A percentile compares a stretch with the other conserved stretches of the same genome.
These are phyloP conservation scores for Pinna nobilis DNA, from an alignment of 1,140 invertebrate species.

Conservation along the genomic window DNA sequence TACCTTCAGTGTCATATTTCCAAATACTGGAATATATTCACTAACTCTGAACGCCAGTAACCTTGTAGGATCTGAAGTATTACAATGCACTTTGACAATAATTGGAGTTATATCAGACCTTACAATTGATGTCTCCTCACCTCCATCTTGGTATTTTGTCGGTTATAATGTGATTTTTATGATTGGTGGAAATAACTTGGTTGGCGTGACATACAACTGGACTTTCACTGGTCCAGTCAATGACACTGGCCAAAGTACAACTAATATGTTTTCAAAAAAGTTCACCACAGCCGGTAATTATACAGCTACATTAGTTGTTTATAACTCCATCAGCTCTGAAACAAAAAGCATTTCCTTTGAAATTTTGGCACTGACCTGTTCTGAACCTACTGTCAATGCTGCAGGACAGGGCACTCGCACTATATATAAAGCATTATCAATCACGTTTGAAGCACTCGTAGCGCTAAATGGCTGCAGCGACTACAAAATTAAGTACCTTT, in stretches of 20 bases:
- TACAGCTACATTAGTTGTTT: constrained; percentile 38
- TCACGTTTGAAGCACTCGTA: constrained; percentile 55
- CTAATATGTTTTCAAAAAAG: constrained; percentile 29
- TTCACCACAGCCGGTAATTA: constrained; percentile 45
- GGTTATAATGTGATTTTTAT: constrained; percentile 48
- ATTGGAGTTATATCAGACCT: constrained; percentile 47
- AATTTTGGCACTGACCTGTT: constrained; percentile 53
- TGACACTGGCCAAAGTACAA: constrained; percentile 20
- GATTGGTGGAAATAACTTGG: constrained; percentile 42
- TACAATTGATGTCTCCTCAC: constrained; percentile 11
- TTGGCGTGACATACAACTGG: constrained; percentile 52
- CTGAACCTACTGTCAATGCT: constrained; percentile 41
- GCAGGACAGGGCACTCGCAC: constrained; percentile 36
- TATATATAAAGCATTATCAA: constrained; percentile 36
- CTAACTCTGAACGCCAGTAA: constrained; percentile 51
- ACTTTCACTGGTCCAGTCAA: constrained; percentile 41
- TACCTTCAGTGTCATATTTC: constrained; percentile 24
- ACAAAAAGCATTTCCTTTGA: constrained; percentile 35
- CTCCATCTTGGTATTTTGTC: constrained; percentile 39
- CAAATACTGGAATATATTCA: constrained; percentile 39
- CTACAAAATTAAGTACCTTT: constrained; percentile 53
- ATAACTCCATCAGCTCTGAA: constrained; percentile 47
- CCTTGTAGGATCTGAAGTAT: constrained; percentile 31
- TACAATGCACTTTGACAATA: constrained; percentile 33
- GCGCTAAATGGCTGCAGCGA: constrained; percentile 46